Conservation (phyloP, 2,797 vertebrate genomes). For the Odontamblyopus lacepedii region DNA sequence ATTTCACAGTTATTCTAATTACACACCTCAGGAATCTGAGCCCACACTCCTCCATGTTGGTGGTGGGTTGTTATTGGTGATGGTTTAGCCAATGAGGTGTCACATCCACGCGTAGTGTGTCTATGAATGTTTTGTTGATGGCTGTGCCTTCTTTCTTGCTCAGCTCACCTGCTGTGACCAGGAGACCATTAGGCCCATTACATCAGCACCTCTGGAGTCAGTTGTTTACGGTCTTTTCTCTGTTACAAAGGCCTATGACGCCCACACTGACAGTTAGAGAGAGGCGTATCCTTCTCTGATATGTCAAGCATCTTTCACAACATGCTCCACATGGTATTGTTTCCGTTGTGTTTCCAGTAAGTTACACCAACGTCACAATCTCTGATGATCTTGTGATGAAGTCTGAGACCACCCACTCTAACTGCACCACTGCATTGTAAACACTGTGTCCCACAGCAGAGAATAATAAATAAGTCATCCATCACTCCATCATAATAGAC, state of each 20-base stretch:
- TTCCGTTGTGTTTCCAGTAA: conserved; percentile 69
- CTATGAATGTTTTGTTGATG: conserved; percentile 24
- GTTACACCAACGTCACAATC: conserved; percentile 52
- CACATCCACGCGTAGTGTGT: conserved; percentile 19
- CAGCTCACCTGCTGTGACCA: conserved; percentile 58
- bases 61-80: conserved; percentile 40
- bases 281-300: conserved; percentile 40
- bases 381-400: conserved; percentile 61
- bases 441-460: conserved; percentile 68
- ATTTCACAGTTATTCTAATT: conserved; percentile 62
- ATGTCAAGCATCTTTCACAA: conserved; percentile 53
- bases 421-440: conserved; percentile 66
- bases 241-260: conserved; percentile 44
- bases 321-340: conserved; percentile 56
- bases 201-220: conserved; percentile 47
- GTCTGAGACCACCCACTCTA: conserved; percentile 75
- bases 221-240: conserved; percentile 45
- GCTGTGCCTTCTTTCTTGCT: conserved; percentile 23
- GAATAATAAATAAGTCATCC: conserved; percentile 71
- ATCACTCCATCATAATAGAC: conserved; percentile 56
- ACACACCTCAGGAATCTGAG: conserved; percentile 53
- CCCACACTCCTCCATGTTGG: conserved; percentile 44
- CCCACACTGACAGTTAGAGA: conserved; percentile 47
- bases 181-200: conserved; percentile 44
- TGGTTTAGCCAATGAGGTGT: conserved; percentile 37